Evolutionary conservation across 2,797 vertebrate species (phyloP).

Genomic region (Chelon labrosus): DNA sequence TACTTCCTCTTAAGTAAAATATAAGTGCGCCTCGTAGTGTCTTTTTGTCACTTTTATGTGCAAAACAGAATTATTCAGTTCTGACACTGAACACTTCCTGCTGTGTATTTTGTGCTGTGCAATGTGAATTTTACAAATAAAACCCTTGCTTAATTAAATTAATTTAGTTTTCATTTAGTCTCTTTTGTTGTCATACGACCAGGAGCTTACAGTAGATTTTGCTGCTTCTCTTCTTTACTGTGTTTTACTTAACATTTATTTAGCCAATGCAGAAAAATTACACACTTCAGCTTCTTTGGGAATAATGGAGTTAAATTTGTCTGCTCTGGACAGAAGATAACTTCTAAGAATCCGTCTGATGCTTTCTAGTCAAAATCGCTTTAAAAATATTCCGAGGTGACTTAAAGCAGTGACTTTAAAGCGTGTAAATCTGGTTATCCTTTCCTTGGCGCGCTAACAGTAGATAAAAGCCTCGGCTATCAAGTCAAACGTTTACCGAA

Average conservation of each 20-base stretch:
- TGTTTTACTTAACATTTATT: neutral
- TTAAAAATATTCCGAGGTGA: conserved; percentile 10
- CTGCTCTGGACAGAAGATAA: no score
- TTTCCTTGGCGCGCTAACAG: conserved; percentile 28
- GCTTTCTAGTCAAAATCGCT: conserved; percentile 10
- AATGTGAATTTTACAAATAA: no score
- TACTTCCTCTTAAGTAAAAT: neutral
- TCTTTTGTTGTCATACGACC: no score
- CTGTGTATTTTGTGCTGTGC: no score
- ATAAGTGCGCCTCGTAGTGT: neutral
- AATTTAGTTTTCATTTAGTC: no score
- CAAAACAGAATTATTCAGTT: no score
- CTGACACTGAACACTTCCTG: no score
- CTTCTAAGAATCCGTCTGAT: neutral
- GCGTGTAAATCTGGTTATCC: conserved; percentile 35
- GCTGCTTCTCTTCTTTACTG: neutral
- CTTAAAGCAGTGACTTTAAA: conserved; percentile 1
- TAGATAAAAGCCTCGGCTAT: conserved; percentile 60
- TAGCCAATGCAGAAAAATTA: neutral
- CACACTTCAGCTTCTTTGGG: neutral
- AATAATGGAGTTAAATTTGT: neutral
- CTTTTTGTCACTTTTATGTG: neutral
- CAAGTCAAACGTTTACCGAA: conserved; percentile 81
- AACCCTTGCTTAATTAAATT: no score
- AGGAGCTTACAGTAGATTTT: no score